Percentiles rank a stretch among this genome's conserved stretches.
Conservation (phyloP, 1,140 invertebrate species). For the Streblospio benedicti region DNA sequence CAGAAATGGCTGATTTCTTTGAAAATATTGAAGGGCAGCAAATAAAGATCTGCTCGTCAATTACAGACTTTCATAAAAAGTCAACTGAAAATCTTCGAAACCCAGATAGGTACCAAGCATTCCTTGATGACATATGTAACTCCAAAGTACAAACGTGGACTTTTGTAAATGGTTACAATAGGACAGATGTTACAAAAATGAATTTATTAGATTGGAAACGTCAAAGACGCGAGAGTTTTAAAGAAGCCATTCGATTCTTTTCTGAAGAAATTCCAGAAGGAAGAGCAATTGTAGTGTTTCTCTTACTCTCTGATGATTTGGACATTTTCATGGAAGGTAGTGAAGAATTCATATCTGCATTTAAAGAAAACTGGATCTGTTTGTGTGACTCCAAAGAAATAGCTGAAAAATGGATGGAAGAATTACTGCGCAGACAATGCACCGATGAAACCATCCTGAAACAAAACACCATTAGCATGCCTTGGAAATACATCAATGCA, state of each 20-base stretch:
- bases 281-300: constrained; percentile 26
- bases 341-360: constrained; percentile 25
- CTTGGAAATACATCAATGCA: constrained; percentile 24
- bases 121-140: constrained; percentile 6
- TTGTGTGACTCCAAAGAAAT: constrained; percentile 22
- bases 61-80: not conserved
- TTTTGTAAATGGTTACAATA: constrained; percentile 12
- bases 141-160: constrained; percentile 4
- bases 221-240: constrained; percentile 25
- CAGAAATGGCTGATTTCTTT: not conserved
- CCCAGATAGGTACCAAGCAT: not conserved
- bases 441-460: constrained; percentile 14
- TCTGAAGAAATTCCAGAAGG: constrained; percentile 23
- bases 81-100: not conserved
- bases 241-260: constrained; percentile 24
- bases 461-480: constrained; percentile 21
- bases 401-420: constrained; percentile 16
- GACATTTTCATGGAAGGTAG: constrained; percentile 28
- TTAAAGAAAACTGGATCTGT: constrained; percentile 31
- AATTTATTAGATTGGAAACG: constrained; percentile 26
- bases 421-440: constrained; percentile 14
- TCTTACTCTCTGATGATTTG: constrained; percentile 27
- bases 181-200: not conserved
- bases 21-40: not conserved
- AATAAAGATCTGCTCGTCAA: constrained; percentile 1